These are phyloP conservation scores for Dufourea novaeangliae DNA, from an alignment of 1,140 invertebrate species.

Conservation along the genomic window DNA sequence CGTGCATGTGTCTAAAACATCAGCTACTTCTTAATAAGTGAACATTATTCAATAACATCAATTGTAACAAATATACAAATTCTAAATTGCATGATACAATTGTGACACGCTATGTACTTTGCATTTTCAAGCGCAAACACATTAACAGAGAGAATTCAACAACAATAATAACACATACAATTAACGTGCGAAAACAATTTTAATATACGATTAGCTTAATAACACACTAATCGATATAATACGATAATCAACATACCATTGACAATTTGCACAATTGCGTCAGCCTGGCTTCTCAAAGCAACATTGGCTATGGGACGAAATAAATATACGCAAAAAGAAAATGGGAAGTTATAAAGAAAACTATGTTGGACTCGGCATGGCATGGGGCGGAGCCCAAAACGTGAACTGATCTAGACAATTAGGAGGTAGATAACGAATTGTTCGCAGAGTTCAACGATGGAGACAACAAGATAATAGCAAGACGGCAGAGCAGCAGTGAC, in stretches of 20 bases:
- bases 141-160: background rate
- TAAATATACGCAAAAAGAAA: background rate
- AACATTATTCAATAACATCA: background rate
- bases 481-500: slow-evolving; percentile 40
- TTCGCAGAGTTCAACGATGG: slow-evolving; percentile 73
- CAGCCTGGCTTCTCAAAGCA: background rate
- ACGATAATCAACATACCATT: background rate
- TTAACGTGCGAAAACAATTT: background rate
- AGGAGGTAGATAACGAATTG: slow-evolving; percentile 70
- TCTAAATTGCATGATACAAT: slow-evolving; percentile 3
- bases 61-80: background rate
- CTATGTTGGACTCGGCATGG: slow-evolving; percentile 63
- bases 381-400: slow-evolving; percentile 3
- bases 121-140: background rate
- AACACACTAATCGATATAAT: slow-evolving; percentile 8
- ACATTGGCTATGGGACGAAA: background rate
- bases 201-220: background rate
- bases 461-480: slow-evolving; percentile 49
- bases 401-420: slow-evolving; percentile 19
- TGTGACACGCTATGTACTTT: background rate
- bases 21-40: background rate
- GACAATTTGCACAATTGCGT: background rate
- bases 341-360: background rate
- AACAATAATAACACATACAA: background rate
- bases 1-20: background rate